Evolutionary conservation across 2,888 invertebrate species (phyloP).

Genomic region (Villa cingulata): DNA sequence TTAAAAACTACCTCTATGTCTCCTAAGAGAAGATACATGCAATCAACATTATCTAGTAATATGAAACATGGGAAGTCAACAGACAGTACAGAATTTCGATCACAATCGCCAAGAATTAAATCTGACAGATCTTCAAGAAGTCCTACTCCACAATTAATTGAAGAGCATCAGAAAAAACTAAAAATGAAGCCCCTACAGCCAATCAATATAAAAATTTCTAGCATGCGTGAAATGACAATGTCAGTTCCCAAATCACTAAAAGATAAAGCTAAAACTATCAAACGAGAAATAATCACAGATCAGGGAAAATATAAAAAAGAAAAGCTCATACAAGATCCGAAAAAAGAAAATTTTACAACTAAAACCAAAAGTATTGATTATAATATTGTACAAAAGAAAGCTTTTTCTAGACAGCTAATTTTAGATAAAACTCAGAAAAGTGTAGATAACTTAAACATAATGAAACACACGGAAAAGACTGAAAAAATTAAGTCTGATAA

Average conservation of each 20-base stretch:
- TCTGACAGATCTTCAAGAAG: background rate
- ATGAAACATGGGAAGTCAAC: slow-evolving; percentile 37
- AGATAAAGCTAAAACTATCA: no score
- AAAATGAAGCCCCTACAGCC: background rate
- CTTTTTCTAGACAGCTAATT: background rate
- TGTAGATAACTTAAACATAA: slow-evolving; percentile 8
- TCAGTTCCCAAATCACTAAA: background rate
- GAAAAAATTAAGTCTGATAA: slow-evolving; percentile 31
- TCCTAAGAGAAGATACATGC: slow-evolving; percentile 35
- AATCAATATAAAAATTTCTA: background rate
- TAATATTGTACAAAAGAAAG: no score
- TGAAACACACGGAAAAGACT: slow-evolving; percentile 11
- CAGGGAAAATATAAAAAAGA: no score
- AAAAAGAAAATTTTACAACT: no score
- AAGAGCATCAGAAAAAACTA: background rate
- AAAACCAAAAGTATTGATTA: no score
- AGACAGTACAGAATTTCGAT: slow-evolving; percentile 17
- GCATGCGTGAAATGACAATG: background rate
- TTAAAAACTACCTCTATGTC: background rate
- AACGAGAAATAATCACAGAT: no score
- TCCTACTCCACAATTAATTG: slow-evolving; percentile 11
- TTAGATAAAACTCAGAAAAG: slow-evolving; percentile 7
- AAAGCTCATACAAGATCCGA: no score
- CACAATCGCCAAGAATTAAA: slow-evolving; percentile 15
- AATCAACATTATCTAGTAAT: slow-evolving; percentile 43